These are phyloP conservation scores for Enteromius fasciolatus DNA, from an alignment of 2,797 vertebrate species.

Conservation along the genomic window DNA sequence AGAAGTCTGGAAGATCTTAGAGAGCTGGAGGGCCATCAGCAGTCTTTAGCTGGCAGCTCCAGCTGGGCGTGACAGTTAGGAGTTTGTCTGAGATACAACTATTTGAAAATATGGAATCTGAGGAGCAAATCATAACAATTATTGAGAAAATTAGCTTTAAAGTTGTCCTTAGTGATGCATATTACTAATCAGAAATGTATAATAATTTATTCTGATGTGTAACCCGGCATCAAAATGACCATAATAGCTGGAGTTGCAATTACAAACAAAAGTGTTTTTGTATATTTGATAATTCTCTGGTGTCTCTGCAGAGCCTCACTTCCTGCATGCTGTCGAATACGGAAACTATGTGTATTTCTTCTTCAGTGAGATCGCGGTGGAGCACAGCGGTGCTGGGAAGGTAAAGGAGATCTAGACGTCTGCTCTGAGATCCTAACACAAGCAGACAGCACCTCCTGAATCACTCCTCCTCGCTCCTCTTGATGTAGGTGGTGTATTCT, in stretches of 20 bases:
- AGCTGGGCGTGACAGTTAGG: too few relatives aligned
- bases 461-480: background rate
- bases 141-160: too few relatives aligned
- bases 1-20: too few relatives aligned
- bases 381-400: slow-evolving; percentile 93
- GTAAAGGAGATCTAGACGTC: slow-evolving; percentile 61
- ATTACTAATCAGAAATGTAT: background rate
- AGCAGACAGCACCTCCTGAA: background rate
- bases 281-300: too few relatives aligned
- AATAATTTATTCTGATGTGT: background rate
- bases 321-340: slow-evolving; percentile 93
- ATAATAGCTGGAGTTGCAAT: background rate
- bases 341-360: slow-evolving; percentile 98
- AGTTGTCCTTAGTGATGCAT: too few relatives aligned
- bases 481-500: slow-evolving; percentile 82
- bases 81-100: too few relatives aligned
- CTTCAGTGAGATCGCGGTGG: slow-evolving; percentile 93
- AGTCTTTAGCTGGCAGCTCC: too few relatives aligned
- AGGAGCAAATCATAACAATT: too few relatives aligned
- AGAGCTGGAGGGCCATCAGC: too few relatives aligned
- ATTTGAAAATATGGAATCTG: background rate
- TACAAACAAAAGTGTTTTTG: background rate
- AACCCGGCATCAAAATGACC: background rate
- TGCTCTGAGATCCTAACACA: background rate
- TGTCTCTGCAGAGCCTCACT: slow-evolving; percentile 87